Evolutionary conservation across 2,888 invertebrate species (phyloP).

Genomic region (Troides oblongomaculatus): DNA sequence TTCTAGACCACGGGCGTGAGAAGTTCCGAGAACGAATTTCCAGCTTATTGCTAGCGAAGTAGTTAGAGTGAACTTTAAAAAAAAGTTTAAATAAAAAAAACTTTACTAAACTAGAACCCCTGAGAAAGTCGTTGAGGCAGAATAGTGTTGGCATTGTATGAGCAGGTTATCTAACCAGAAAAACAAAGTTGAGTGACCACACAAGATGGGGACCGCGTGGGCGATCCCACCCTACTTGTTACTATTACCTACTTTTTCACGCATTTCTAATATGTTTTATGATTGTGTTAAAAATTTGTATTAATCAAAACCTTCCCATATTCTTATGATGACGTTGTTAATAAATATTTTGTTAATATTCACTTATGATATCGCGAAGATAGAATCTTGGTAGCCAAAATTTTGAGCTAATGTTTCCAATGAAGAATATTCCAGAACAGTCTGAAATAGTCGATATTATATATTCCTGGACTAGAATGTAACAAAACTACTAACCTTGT

Average conservation of each 20-base stretch:
- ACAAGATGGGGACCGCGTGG: slow-evolving; percentile 41
- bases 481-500: not conserved
- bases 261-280: not conserved
- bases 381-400: not conserved
- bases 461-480: not conserved
- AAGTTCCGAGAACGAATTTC: not conserved
- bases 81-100: slow-evolving; percentile 12
- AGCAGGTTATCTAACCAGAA: slow-evolving; percentile 38
- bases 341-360: not conserved
- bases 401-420: too few relatives aligned
- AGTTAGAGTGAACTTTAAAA: slow-evolving; percentile 24
- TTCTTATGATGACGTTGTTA: not conserved
- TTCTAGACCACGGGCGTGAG: not conserved
- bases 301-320: not conserved
- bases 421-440: too few relatives aligned
- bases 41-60: slow-evolving; percentile 18
- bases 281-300: not conserved
- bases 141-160: slow-evolving; percentile 36
- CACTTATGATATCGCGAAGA: not conserved
- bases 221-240: slow-evolving; percentile 38
- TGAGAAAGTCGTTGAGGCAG: slow-evolving; percentile 31
- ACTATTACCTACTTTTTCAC: slow-evolving; percentile 33
- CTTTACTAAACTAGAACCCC: slow-evolving; percentile 22
- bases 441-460: not conserved
- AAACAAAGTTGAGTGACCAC: slow-evolving; percentile 69